These are phyloP conservation scores for Rotaria socialis DNA, from an alignment of 2,888 invertebrate species.

Conservation along the genomic window DNA sequence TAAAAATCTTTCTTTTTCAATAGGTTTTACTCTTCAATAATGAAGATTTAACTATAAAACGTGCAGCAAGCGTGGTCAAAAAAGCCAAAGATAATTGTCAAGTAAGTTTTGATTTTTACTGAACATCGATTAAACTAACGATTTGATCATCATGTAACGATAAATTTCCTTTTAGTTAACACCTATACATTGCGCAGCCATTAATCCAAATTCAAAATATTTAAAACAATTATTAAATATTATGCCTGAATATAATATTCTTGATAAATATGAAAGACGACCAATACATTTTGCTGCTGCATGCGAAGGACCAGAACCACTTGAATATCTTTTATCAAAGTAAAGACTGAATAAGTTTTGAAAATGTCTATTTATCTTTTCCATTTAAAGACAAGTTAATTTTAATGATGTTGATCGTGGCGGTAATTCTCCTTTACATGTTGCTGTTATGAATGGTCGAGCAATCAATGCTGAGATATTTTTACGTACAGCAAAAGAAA, in stretches of 20 bases:
- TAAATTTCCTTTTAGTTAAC: conserved; percentile 53
- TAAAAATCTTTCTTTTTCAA: too few relatives aligned
- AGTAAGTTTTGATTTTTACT: neutral
- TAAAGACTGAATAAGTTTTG: neutral
- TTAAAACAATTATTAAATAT: conserved; percentile 58
- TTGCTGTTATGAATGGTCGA: conserved; percentile 38
- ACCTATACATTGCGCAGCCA: conserved; percentile 63
- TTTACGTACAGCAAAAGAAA: conserved; percentile 47
- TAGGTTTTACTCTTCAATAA: conserved; percentile 6
- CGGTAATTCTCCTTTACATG: conserved; percentile 46
- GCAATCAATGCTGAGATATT: conserved; percentile 44
- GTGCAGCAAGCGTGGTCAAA: neutral
- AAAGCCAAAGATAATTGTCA: conserved; percentile 20
- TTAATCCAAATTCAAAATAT: conserved; percentile 62
- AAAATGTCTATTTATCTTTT: too few relatives aligned
- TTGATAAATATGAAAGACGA: conserved; percentile 59
- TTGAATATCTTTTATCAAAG: conserved; percentile 57
- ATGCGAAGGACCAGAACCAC: conserved; percentile 60
- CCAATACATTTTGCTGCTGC: conserved; percentile 64
- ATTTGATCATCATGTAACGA: too few relatives aligned
- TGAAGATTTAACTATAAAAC: conserved; percentile 8
- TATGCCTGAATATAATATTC: conserved; percentile 60
- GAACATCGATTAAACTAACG: too few relatives aligned
- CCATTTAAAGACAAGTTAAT: conserved; percentile 52
- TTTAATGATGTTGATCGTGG: conserved; percentile 54